phyloP scores from a whole-genome alignment of 2,113 vertebrate species.

The Corynorhinus townsendii region DNA sequence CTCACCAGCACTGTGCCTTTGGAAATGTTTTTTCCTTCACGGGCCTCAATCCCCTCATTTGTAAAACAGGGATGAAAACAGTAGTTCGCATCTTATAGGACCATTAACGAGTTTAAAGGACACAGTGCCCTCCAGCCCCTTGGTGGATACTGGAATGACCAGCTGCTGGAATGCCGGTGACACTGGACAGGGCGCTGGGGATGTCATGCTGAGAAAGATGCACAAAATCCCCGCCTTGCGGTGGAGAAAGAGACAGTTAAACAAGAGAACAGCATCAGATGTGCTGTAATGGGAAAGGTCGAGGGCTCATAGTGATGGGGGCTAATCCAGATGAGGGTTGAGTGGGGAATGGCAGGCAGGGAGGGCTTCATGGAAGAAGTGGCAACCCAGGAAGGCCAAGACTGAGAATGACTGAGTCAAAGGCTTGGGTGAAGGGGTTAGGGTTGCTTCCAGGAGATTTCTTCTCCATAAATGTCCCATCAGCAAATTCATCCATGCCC shows the following conservation, averaged over 20 bases:
- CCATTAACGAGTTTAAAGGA: neutral
- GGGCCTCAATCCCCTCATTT: neutral
- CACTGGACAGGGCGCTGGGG: neutral
- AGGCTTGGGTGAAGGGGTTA: neutral
- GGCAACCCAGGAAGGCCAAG: neutral
- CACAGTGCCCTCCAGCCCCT: neutral
- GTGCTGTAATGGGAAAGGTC: fast-evolving
- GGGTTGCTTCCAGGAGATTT: neutral
- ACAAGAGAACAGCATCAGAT: neutral
- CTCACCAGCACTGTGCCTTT: neutral
- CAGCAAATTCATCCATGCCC: fast-evolving
- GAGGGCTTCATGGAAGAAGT: neutral
- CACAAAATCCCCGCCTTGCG: neutral
- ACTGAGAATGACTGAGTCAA: neutral
- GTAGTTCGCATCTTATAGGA: neutral
- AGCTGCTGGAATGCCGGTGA: neutral
- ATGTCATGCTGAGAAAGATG: neutral
- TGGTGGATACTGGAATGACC: neutral
- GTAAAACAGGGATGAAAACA: neutral
- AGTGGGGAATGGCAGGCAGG: neutral
- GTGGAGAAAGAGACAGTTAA: neutral
- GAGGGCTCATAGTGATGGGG: neutral
- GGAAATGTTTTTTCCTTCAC: neutral
- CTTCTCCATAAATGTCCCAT: neutral
- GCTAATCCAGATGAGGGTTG: neutral